These are phyloP conservation scores for Avahi laniger DNA, from an alignment of 2,797 vertebrate species.

Conservation along the genomic window DNA sequence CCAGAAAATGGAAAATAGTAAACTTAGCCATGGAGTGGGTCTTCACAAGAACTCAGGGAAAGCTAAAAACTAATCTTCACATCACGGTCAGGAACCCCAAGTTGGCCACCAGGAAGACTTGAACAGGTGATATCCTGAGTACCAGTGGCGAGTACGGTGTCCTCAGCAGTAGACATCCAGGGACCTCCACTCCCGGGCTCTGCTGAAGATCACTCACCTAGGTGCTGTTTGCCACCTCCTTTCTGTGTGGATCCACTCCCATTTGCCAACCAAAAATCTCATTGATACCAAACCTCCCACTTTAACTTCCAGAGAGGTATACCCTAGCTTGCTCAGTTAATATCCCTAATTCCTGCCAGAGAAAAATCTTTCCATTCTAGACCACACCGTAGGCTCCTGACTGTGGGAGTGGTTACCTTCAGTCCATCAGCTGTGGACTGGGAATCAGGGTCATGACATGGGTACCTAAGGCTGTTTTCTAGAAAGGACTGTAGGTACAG, in stretches of 20 bases:
- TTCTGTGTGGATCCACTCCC: neutral
- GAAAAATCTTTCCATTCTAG: neutral
- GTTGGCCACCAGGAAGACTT: neutral
- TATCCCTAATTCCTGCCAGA: neutral
- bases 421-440: neutral
- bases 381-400: neutral
- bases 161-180: neutral
- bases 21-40: neutral
- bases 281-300: neutral
- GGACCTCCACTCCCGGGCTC: neutral
- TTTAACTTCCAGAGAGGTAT: neutral
- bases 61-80: neutral
- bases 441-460: neutral
- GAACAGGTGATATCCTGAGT: neutral
- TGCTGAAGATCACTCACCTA: neutral
- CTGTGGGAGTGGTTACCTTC: neutral
- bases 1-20: neutral
- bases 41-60: neutral
- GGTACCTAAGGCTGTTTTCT: neutral
- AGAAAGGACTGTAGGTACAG: neutral
- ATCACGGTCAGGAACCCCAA: neutral
- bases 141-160: neutral
- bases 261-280: neutral
- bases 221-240: neutral
- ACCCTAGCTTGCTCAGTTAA: neutral